Conservation (phyloP, 2,888 invertebrate species). For the Torymus texanus region DNA sequence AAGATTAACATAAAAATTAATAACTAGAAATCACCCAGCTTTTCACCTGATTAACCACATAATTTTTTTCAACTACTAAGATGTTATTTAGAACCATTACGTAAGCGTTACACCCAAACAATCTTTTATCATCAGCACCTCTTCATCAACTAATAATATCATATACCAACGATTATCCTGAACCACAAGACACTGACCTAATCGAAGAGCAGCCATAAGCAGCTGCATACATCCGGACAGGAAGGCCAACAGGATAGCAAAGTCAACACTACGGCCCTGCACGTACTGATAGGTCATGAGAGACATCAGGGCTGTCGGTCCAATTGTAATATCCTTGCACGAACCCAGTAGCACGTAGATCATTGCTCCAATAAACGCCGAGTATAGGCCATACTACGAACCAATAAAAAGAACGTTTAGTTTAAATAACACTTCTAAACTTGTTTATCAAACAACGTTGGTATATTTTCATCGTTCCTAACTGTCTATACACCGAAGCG, state of each 20-base stretch:
- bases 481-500: too few relatives aligned
- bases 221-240: conserved; percentile 88
- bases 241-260: conserved; percentile 89
- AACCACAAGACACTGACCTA: conserved; percentile 78
- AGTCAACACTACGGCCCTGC: conserved; percentile 83
- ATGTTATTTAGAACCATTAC: too few relatives aligned
- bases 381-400: conserved; percentile 92
- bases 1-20: too few relatives aligned
- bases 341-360: conserved; percentile 93
- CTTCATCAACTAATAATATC: too few relatives aligned
- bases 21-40: too few relatives aligned
- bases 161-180: too few relatives aligned
- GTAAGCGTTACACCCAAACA: too few relatives aligned
- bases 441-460: neutral
- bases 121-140: too few relatives aligned
- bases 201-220: conserved; percentile 87
- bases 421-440: too few relatives aligned
- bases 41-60: too few relatives aligned
- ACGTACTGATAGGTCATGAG: conserved; percentile 91
- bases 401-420: neutral
- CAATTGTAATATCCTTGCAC: conserved; percentile 90
- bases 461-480: too few relatives aligned
- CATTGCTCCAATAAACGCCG: conserved; percentile 95
- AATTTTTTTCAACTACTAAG: too few relatives aligned
- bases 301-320: conserved; percentile 95